Percentiles rank a stretch among this genome's conserved stretches.
phyloP scores from a whole-genome alignment of 2,113 vertebrate species.

The Dascyllus trimaculatus region DNA sequence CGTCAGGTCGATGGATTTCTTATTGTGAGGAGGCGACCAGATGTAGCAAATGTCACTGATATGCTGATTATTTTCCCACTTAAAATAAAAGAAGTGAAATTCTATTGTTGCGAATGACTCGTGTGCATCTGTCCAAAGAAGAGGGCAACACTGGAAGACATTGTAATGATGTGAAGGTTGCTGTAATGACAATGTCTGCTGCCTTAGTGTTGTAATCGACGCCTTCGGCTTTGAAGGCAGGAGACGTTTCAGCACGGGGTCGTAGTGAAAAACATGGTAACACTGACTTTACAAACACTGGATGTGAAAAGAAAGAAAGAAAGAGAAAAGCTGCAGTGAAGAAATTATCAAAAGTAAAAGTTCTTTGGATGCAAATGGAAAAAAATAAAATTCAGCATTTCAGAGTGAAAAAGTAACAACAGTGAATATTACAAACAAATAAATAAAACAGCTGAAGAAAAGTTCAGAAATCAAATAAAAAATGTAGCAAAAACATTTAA shows the following conservation, averaged over 20 bases:
- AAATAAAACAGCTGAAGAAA: constrained; percentile 63
- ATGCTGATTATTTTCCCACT: constrained; percentile 21
- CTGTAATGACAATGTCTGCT: constrained; percentile 47
- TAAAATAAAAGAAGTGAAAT: not conserved
- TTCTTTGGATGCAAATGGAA: constrained; percentile 62
- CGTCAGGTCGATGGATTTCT: constrained; percentile 21
- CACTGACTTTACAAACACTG: constrained; percentile 31
- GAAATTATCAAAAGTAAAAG: constrained; percentile 10
- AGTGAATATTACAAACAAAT: constrained; percentile 28
- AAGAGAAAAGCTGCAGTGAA: constrained; percentile 31
- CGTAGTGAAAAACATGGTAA: constrained; percentile 30
- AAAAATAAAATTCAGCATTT: constrained; percentile 11
- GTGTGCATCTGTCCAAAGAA: constrained; percentile 52
- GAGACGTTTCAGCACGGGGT: constrained; percentile 1
- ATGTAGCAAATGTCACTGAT: constrained; percentile 29
- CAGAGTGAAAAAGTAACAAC: constrained; percentile 24
- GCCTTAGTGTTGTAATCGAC: constrained; percentile 39
- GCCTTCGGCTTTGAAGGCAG: constrained; percentile 7
- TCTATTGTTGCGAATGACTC: constrained; percentile 22
- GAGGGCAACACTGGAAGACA: constrained; percentile 67
- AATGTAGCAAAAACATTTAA: constrained; percentile 24
- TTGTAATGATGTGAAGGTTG: constrained; percentile 32
- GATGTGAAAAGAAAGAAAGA: constrained; percentile 6
- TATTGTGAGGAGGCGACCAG: constrained; percentile 11
- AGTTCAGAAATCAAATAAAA: constrained; percentile 39